Evolutionary conservation across 1,140 invertebrate genomes (phyloP).

Genomic region (Anoplolepis gracilipes): DNA sequence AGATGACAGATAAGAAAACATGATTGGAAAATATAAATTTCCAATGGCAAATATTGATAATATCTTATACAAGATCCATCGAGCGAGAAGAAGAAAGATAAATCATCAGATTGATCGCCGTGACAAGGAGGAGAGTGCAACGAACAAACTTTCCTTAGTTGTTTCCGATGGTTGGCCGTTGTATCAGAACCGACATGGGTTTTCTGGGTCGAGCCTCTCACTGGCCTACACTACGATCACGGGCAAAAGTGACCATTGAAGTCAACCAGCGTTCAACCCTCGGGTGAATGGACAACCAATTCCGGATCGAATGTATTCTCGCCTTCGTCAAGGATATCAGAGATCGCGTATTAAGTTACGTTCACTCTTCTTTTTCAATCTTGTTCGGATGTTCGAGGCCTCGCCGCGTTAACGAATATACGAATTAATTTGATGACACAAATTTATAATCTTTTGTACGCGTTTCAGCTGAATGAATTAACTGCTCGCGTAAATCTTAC

Average conservation of each 20-base stretch:
- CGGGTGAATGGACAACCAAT: slow-evolving; percentile 65
- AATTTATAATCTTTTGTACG: not conserved
- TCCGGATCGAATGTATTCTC: slow-evolving; percentile 54
- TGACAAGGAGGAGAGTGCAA: slow-evolving; percentile 57
- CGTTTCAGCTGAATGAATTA: not conserved
- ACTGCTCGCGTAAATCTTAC: slow-evolving; percentile 78
- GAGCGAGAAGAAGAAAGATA: slow-evolving; percentile 36
- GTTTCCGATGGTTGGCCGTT: slow-evolving; percentile 64
- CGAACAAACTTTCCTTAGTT: slow-evolving; percentile 65
- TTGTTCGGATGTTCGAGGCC: slow-evolving; percentile 7
- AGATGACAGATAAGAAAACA: not conserved
- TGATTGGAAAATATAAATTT: not conserved
- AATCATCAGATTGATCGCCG: slow-evolving; percentile 24
- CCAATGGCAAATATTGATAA: not conserved
- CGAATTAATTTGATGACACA: not conserved
- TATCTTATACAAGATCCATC: not conserved
- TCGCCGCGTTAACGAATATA: not conserved
- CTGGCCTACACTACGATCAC: slow-evolving; percentile 64
- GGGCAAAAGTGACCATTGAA: slow-evolving; percentile 70
- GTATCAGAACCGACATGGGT: slow-evolving; percentile 55
- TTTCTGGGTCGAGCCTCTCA: slow-evolving; percentile 80
- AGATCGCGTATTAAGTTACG: slow-evolving; percentile 34
- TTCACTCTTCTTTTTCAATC: not conserved
- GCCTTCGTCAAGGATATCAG: slow-evolving; percentile 54
- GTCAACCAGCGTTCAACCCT: slow-evolving; percentile 30